These are phyloP conservation scores for Arrhamphus sclerolepis DNA, from an alignment of 2,797 vertebrate species.

Conservation along the genomic window DNA sequence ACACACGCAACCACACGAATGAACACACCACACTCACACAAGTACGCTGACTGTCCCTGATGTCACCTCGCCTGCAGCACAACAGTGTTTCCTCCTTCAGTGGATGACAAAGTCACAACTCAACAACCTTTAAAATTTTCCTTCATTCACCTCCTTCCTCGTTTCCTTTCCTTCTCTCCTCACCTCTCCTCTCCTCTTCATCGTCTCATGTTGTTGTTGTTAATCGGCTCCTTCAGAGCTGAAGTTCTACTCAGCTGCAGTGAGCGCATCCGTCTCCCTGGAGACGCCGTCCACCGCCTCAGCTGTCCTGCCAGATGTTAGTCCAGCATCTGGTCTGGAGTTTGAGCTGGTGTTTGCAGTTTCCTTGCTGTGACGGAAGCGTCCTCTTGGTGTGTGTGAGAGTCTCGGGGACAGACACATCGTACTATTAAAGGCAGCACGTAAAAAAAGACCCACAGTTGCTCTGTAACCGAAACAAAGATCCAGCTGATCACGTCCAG, in stretches of 20 bases:
- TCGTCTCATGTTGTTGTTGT: not conserved
- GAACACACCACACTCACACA: conserved; percentile 25
- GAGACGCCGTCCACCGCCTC: no score
- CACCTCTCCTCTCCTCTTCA: not conserved
- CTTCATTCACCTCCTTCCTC: not conserved
- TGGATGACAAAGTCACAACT: conserved; percentile 61
- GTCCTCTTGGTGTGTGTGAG: no score
- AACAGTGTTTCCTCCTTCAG: conserved; percentile 50
- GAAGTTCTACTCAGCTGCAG: conserved; percentile 30
- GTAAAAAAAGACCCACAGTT: no score
- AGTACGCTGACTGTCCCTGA: conserved; percentile 18
- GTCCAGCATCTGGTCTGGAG: conserved; percentile 10
- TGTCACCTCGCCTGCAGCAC: conserved; percentile 66
- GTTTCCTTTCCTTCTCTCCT: not conserved
- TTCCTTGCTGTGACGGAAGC: no score
- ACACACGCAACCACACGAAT: conserved; percentile 24
- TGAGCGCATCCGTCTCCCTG: conserved; percentile 9
- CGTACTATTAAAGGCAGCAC: no score
- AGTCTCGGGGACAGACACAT: no score
- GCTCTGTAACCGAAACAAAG: no score
- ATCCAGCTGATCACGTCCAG: no score
- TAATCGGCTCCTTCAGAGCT: conserved; percentile 4
- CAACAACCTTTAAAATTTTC: conserved; percentile 35
- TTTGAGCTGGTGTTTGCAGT: conserved; percentile 7
- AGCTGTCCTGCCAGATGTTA: conserved; percentile 56